Conservation (phyloP, 2,113 vertebrate genomes). For the Carassius carassius region DNA sequence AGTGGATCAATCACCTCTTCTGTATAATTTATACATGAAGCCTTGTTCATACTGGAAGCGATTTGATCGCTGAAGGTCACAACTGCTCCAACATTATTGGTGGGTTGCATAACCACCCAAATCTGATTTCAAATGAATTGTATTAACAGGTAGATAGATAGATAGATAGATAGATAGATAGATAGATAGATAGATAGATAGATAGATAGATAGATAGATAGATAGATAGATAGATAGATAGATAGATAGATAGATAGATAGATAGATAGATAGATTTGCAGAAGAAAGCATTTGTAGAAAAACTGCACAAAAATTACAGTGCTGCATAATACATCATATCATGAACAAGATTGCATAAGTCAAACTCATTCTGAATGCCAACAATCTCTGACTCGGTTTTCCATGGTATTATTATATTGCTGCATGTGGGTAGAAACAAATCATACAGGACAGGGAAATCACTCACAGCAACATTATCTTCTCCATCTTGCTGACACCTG, state of each 20-base stretch:
- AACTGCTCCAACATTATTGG: neutral
- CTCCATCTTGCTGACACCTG: neutral
- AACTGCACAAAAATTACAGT: neutral
- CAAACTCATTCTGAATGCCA: neutral
- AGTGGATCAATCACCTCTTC: neutral
- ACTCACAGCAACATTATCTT: neutral
- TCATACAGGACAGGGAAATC: neutral
- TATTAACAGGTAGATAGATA: too few species aligned
- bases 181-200: too few species aligned
- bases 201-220: too few species aligned
- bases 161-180: too few species aligned
- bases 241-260: too few species aligned
- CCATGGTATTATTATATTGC: neutral
- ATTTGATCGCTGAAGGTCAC: neutral
- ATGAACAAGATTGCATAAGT: neutral
- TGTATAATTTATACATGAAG: neutral
- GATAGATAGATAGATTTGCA: neutral
- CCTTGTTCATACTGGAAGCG: neutral
- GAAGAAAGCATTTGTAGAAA: neutral
- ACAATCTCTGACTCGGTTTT: neutral
- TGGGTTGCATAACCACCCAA: neutral
- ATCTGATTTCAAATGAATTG: neutral
- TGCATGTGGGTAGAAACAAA: conserved; percentile 14
- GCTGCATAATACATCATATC: neutral
- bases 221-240: too few species aligned